Conservation (phyloP, 2,888 invertebrate genomes). For the Campoletis raptor region DNA sequence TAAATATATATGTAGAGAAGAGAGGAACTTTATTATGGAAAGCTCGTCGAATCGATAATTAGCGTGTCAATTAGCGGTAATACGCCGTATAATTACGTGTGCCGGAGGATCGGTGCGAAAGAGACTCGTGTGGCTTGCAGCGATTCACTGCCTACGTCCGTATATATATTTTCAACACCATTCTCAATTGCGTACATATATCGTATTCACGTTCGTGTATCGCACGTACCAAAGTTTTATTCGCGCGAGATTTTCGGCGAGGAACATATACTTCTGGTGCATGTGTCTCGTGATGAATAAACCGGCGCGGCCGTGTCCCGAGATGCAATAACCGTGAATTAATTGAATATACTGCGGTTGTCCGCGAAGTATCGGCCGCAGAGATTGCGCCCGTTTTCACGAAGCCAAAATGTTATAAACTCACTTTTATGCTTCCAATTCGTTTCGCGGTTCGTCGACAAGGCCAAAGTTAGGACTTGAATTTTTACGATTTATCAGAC, state of each 20-base stretch:
- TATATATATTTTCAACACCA: slow-evolving; percentile 31
- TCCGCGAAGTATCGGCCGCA: slow-evolving; percentile 52
- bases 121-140: slow-evolving; percentile 41
- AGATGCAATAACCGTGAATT: slow-evolving; percentile 70
- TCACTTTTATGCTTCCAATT: slow-evolving; percentile 44
- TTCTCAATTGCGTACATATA: slow-evolving; percentile 25
- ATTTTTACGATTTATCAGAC: background rate
- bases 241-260: slow-evolving; percentile 34
- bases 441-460: slow-evolving; percentile 53
- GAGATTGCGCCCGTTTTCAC: slow-evolving; percentile 46
- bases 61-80: slow-evolving; percentile 82
- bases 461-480: background rate
- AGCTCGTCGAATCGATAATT: slow-evolving; percentile 81
- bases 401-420: slow-evolving; percentile 18
- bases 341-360: slow-evolving; percentile 71
- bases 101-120: slow-evolving; percentile 40
- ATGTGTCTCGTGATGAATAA: slow-evolving; percentile 39
- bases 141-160: background rate
- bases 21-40: slow-evolving; percentile 72
- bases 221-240: slow-evolving; percentile 19
- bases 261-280: background rate
- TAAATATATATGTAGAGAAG: slow-evolving; percentile 3
- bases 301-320: slow-evolving; percentile 51
- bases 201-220: slow-evolving; percentile 14
- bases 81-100: slow-evolving; percentile 80